These are phyloP conservation scores for Scomber japonicus DNA, from an alignment of 2,113 vertebrate species.

Conservation along the genomic window DNA sequence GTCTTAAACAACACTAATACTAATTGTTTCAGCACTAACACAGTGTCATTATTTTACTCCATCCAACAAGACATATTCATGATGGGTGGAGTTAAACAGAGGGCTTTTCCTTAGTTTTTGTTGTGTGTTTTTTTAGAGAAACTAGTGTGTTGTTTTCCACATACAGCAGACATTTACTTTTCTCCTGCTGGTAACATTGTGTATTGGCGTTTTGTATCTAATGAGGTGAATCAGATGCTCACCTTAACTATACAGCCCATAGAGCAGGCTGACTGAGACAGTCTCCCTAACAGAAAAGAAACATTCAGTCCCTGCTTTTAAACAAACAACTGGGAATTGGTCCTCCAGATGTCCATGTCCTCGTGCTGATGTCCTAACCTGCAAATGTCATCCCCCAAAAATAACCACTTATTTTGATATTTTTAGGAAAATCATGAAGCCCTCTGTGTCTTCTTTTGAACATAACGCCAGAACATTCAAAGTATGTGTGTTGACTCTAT, in stretches of 20 bases:
- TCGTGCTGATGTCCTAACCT: background rate
- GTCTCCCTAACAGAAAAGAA: background rate
- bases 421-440: background rate
- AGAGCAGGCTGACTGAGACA: background rate
- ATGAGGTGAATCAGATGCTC: background rate
- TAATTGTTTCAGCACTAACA: too few relatives aligned
- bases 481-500: background rate
- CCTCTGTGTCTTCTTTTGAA: background rate
- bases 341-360: background rate
- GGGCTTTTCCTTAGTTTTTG: too few relatives aligned
- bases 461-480: background rate
- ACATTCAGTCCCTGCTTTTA: background rate
- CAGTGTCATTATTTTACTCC: too few relatives aligned
- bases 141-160: too few relatives aligned
- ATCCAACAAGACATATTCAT: too few relatives aligned
- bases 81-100: too few relatives aligned
- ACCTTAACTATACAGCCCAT: background rate
- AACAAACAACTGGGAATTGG: background rate
- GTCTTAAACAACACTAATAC: too few relatives aligned
- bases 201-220: too few relatives aligned
- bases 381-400: background rate
- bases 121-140: too few relatives aligned
- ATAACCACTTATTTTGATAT: background rate
- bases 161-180: too few relatives aligned
- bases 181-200: background rate